These are phyloP conservation scores for Pseudoatta argentina DNA, from an alignment of 1,140 invertebrate genomes.

Conservation along the genomic window DNA sequence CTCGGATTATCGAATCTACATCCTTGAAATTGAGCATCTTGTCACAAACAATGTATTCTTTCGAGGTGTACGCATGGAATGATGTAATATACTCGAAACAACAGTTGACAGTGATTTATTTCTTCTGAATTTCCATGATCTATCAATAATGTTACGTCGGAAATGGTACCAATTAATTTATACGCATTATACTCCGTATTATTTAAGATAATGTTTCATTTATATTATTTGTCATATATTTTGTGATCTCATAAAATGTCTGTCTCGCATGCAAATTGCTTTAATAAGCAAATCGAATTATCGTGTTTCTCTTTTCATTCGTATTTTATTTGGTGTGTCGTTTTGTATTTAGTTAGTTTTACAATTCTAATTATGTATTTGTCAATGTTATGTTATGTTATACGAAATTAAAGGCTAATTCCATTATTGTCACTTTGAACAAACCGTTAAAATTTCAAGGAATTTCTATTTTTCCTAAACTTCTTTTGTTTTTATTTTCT, in stretches of 20 bases:
- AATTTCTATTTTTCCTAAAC: not conserved
- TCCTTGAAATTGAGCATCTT: conserved; percentile 25
- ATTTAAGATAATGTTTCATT: not conserved
- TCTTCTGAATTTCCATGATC: not conserved
- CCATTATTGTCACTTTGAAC: not conserved
- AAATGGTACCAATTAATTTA: conserved; percentile 10
- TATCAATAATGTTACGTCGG: not conserved
- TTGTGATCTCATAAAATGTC: not conserved
- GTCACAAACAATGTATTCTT: conserved; percentile 1
- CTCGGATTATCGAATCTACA: conserved; percentile 35
- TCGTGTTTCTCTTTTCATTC: not conserved
- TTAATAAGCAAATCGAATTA: not conserved
- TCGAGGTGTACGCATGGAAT: not conserved
- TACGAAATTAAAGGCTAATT: not conserved
- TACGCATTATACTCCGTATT: not conserved
- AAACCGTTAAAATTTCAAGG: not conserved
- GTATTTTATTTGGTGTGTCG: not conserved
- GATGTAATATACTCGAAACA: not conserved
- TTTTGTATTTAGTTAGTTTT: too few relatives aligned
- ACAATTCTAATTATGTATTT: not conserved
- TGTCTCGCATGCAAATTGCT: not conserved
- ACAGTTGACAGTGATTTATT: not conserved
- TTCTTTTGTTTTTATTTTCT: not conserved
- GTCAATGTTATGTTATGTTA: not conserved
- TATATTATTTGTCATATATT: conserved; percentile 9